A percentile compares a stretch with the other conserved stretches of the same genome.
Evolutionary conservation across 2,888 invertebrate species (phyloP).

Genomic region (Argyresthia goedartella): DNA sequence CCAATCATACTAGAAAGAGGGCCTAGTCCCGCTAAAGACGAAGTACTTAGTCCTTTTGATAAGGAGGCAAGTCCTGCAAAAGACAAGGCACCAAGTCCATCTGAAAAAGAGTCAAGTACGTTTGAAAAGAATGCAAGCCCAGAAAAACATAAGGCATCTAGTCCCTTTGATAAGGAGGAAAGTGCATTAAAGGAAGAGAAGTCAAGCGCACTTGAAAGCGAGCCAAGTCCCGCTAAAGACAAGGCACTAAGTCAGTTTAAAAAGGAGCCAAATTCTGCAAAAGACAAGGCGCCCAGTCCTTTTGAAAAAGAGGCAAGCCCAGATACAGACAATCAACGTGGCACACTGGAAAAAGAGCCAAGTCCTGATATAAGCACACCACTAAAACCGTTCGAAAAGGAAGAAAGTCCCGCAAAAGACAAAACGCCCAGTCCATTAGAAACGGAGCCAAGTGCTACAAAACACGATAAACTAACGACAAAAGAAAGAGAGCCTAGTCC

Average conservation of each 20-base stretch:
- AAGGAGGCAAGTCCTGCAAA: neutral
- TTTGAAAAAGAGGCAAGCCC: neutral
- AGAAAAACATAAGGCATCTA: too few species aligned
- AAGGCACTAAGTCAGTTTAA: neutral
- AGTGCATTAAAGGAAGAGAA: too few species aligned
- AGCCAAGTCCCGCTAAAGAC: constrained; percentile 5
- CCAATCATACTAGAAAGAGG: neutral
- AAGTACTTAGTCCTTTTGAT: neutral
- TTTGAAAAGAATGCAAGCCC: too few species aligned
- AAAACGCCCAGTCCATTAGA: neutral
- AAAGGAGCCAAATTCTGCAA: neutral
- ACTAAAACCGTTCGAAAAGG: neutral
- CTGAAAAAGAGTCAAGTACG: too few species aligned
- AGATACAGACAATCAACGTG: neutral
- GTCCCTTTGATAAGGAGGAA: too few species aligned
- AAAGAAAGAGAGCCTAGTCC: neutral
- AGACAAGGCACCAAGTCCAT: neutral
- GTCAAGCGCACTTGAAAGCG: neutral
- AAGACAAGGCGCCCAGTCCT: neutral
- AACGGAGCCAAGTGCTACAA: too few species aligned
- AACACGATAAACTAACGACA: too few species aligned
- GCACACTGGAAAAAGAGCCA: too few species aligned
- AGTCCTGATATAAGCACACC: neutral
- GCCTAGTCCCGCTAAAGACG: neutral
- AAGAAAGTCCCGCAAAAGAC: neutral